Percentiles rank a stretch among this genome's conserved stretches.
These are phyloP conservation scores for Slavum lentiscoides DNA, from an alignment of 2,888 invertebrate genomes.

Conservation along the genomic window DNA sequence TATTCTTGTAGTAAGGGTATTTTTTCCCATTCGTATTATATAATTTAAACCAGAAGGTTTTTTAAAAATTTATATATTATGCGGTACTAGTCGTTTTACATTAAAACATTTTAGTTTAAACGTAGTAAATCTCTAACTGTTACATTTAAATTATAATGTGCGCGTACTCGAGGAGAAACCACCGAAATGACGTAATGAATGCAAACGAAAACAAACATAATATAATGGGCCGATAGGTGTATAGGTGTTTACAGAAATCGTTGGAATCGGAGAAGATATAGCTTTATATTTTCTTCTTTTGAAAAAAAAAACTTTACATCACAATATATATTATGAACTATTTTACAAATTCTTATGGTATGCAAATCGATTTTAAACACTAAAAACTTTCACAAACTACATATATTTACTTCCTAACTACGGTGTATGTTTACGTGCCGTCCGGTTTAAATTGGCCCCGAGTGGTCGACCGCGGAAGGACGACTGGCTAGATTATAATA, in stretches of 20 bases:
- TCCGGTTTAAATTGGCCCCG: slow-evolving; percentile 43
- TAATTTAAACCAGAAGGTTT: too few relatives aligned
- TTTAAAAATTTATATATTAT: too few relatives aligned
- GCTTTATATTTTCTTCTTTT: neutral
- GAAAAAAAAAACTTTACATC: slow-evolving; percentile 23
- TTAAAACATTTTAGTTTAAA: neutral
- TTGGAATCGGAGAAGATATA: slow-evolving; percentile 1
- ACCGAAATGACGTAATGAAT: slow-evolving; percentile 15
- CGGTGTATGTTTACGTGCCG: slow-evolving; percentile 20
- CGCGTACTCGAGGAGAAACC: slow-evolving; percentile 26
- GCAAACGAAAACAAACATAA: slow-evolving; percentile 25
- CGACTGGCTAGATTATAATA: neutral
- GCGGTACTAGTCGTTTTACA: too few relatives aligned
- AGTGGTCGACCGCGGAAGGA: slow-evolving; percentile 39
- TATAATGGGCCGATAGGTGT: neutral
- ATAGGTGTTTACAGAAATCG: slow-evolving; percentile 11
- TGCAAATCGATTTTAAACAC: slow-evolving; percentile 40
- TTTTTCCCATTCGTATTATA: too few relatives aligned
- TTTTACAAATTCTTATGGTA: slow-evolving; percentile 36
- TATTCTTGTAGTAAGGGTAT: too few relatives aligned
- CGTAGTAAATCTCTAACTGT: neutral
- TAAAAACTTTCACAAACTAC: slow-evolving; percentile 39
- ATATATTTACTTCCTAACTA: slow-evolving; percentile 39
- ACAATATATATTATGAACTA: slow-evolving; percentile 8
- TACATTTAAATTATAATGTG: neutral